Conservation (phyloP, 2,888 invertebrate genomes). For the Blomia tropicalis region DNA sequence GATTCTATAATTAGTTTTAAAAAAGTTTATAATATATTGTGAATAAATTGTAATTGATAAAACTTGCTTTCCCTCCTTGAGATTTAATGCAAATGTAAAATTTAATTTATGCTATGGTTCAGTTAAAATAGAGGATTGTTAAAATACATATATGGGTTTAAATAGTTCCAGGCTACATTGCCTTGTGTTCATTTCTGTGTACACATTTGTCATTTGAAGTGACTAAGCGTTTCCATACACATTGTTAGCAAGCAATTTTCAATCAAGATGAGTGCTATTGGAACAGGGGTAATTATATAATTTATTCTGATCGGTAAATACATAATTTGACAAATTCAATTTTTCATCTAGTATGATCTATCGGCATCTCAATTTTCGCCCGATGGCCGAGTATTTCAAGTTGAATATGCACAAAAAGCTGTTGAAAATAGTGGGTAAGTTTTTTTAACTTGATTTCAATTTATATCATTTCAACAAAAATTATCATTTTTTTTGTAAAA, state of each 20-base stretch:
- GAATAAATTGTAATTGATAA: too few species aligned
- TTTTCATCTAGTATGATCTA: slow-evolving; percentile 66
- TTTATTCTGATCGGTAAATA: slow-evolving; percentile 3
- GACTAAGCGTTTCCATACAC: slow-evolving; percentile 6
- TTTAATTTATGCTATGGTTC: too few species aligned
- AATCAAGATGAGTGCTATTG: slow-evolving; percentile 70
- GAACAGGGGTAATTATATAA: slow-evolving; percentile 74
- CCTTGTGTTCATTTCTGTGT: not conserved
- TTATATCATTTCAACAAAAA: slow-evolving; percentile 15
- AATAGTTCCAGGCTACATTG: not conserved
- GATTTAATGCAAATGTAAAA: too few species aligned
- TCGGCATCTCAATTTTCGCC: slow-evolving; percentile 99
- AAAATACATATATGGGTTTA: too few species aligned
- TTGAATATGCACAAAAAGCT: slow-evolving; percentile 97
- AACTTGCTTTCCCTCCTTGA: too few species aligned
- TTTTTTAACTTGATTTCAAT: slow-evolving; percentile 37
- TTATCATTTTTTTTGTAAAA: slow-evolving; percentile 35
- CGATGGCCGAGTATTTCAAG: slow-evolving; percentile 96
- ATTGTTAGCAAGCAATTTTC: not conserved
- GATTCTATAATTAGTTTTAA: too few species aligned
- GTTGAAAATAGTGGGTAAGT: slow-evolving; percentile 82
- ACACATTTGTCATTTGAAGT: not conserved
- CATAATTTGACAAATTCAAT: not conserved
- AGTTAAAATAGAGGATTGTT: too few species aligned
- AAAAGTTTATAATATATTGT: too few species aligned